Evolutionary conservation across 2,113 vertebrate genomes (phyloP).

Genomic region (Empidonax traillii): DNA sequence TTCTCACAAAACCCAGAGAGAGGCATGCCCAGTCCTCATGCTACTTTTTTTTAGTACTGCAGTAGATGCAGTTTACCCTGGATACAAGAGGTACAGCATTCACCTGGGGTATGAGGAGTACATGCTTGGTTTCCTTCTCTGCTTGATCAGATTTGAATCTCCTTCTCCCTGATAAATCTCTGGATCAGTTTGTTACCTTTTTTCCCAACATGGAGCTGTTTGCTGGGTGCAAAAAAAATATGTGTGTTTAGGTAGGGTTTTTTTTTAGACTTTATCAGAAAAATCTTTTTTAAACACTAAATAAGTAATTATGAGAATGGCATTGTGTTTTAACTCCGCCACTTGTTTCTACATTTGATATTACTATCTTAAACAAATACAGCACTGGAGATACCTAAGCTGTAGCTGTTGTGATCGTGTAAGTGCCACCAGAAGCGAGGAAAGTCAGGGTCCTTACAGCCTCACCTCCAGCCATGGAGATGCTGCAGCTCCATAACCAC

Average conservation of each 20-base stretch:
- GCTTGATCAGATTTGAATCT: neutral
- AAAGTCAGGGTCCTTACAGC: neutral
- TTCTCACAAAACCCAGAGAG: neutral
- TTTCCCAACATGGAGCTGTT: neutral
- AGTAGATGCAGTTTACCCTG: neutral
- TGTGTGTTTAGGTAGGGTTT: neutral
- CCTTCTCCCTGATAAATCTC: neutral
- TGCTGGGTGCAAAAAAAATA: neutral
- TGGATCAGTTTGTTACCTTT: neutral
- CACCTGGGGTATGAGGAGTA: neutral
- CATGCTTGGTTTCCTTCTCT: neutral
- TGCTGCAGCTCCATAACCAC: neutral
- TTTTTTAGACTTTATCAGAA: neutral
- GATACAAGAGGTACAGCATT: neutral
- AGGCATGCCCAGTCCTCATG: neutral
- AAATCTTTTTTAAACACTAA: neutral
- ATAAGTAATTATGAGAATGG: neutral
- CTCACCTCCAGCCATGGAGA: neutral
- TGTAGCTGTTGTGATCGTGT: neutral
- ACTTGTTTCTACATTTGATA: neutral
- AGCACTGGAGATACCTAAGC: neutral
- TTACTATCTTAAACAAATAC: neutral
- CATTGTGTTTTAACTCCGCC: neutral
- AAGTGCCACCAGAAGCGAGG: neutral
- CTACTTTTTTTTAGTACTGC: neutral